A percentile compares a stretch with the other conserved stretches of the same genome.
These are phyloP conservation scores for Ptychodera flava DNA, from an alignment of 35 echinoderm and acorn worm genomes.

Conservation along the genomic window DNA sequence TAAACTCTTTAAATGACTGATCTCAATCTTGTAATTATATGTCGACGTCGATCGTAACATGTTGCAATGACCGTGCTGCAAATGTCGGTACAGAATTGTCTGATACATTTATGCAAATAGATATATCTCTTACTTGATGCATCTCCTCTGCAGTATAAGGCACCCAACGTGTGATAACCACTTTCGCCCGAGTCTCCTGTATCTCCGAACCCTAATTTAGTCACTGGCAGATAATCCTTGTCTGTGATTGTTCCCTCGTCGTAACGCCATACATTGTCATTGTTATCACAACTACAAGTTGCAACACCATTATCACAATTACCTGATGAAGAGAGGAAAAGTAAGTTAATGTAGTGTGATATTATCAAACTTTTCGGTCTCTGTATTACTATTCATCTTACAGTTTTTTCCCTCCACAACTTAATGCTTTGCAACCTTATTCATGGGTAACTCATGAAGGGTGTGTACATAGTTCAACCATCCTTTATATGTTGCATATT, in stretches of 20 bases:
- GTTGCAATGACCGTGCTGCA: no score
- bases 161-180: constrained; percentile 42
- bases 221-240: constrained; percentile 38
- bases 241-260: constrained; percentile 34
- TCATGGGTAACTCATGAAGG: neutral
- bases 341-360: neutral
- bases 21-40: neutral
- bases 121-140: neutral
- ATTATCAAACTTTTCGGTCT: neutral
- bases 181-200: constrained; percentile 36
- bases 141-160: constrained; percentile 30
- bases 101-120: neutral
- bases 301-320: constrained; percentile 18
- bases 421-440: neutral
- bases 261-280: constrained; percentile 26
- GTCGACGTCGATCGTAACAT: neutral
- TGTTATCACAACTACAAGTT: constrained; percentile 49
- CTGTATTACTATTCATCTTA: no score
- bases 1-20: neutral
- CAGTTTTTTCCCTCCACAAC: no score
- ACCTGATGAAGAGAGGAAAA: neutral
- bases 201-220: constrained; percentile 36
- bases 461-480: no score
- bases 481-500: no score
- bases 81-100: neutral